phyloP scores from a whole-genome alignment of 2,113 vertebrate species.

The Thinocorus orbignyianus region DNA sequence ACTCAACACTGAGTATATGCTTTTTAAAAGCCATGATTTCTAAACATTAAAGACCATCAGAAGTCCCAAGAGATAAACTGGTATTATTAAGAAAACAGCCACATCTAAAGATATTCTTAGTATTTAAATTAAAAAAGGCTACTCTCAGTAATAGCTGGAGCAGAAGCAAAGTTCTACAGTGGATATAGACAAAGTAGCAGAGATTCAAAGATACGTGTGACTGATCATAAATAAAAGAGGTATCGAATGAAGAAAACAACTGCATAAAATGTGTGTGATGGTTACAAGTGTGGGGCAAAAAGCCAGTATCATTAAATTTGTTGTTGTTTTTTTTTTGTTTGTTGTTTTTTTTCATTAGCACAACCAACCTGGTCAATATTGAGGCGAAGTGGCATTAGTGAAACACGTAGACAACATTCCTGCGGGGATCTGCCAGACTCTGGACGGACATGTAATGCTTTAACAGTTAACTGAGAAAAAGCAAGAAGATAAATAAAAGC shows the following conservation, averaged over 20 bases:
- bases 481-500: not conserved
- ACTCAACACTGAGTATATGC: not conserved
- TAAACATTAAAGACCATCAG: not conserved
- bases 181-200: not conserved
- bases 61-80: not conserved
- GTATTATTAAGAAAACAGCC: not conserved
- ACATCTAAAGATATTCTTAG: not conserved
- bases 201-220: not conserved
- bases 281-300: not conserved
- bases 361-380: constrained; percentile 94
- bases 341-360: not conserved
- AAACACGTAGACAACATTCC: constrained; percentile 93
- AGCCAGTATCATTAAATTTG: not conserved
- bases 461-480: constrained; percentile 85
- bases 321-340: no score
- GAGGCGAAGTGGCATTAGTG: constrained; percentile 95
- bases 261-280: accelerated
- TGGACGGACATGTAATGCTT: constrained; percentile 92
- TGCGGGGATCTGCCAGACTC: constrained; percentile 91
- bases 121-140: not conserved
- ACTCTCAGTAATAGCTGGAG: not conserved
- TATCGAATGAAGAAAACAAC: not conserved
- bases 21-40: not conserved
- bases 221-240: not conserved
- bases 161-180: not conserved